Evolutionary conservation across 2,888 invertebrate species (phyloP).

Genomic region (Athetis lepigone): DNA sequence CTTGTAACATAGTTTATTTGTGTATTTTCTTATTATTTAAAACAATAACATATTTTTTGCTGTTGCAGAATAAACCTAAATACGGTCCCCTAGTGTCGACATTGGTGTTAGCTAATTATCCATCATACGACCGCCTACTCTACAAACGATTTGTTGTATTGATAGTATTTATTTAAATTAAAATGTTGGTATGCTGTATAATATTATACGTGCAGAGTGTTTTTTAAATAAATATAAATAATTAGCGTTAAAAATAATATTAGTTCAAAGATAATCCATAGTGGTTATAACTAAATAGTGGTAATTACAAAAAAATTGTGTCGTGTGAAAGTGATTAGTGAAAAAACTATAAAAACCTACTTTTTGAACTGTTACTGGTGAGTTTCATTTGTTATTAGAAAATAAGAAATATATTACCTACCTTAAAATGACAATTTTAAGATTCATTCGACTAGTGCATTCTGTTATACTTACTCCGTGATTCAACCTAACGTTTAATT

Average conservation of each 20-base stretch:
- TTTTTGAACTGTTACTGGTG: slow-evolving; percentile 8
- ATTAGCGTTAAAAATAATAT: no score
- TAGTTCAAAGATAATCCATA: no score
- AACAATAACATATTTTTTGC: background rate
- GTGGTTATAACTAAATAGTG: no score
- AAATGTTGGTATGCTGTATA: no score
- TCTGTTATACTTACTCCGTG: no score
- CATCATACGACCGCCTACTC: slow-evolving; percentile 40
- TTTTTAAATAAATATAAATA: no score
- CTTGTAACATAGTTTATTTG: background rate
- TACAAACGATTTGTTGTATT: slow-evolving; percentile 49
- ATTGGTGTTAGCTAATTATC: slow-evolving; percentile 50
- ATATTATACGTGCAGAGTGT: background rate
- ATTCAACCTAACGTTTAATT: no score
- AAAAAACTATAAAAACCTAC: background rate
- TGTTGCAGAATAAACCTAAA: slow-evolving; percentile 46
- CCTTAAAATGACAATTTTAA: no score
- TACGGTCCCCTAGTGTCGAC: slow-evolving; percentile 38
- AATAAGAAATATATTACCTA: no score
- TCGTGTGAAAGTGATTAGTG: background rate
- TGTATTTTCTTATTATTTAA: background rate
- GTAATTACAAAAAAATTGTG: background rate
- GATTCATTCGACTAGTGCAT: no score
- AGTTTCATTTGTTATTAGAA: slow-evolving; percentile 3
- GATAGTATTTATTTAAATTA: slow-evolving; percentile 1